phyloP scores from a whole-genome alignment of 2,797 vertebrate species.

The Spinibarbus caldwelli region DNA sequence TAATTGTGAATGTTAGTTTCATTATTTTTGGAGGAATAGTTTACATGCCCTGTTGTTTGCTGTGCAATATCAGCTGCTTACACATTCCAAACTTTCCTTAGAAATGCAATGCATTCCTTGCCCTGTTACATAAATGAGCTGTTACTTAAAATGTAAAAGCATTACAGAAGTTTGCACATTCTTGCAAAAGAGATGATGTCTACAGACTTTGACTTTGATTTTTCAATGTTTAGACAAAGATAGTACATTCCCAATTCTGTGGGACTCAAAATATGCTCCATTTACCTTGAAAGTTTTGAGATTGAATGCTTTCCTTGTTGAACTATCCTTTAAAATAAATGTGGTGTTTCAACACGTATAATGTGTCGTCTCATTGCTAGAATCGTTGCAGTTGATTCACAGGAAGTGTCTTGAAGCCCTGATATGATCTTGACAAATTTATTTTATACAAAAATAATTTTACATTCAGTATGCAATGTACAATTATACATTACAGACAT shows the following conservation, averaged over 20 bases:
- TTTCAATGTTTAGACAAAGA: not conserved
- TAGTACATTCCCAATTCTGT: constrained; percentile 5
- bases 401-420: not conserved
- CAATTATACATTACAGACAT: constrained; percentile 31
- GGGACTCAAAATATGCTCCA: constrained; percentile 19
- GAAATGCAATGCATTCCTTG: not conserved
- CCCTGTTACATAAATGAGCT: constrained; percentile 8
- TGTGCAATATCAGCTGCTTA: not conserved
- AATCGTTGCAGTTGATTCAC: not conserved
- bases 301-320: constrained; percentile 1
- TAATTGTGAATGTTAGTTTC: not conserved
- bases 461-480: constrained; percentile 20
- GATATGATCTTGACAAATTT: not conserved
- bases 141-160: not conserved
- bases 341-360: not conserved
- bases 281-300: not conserved
- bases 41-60: not conserved
- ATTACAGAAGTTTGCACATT: constrained; percentile 6
- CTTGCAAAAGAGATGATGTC: not conserved
- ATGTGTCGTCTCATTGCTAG: not conserved
- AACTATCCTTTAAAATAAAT: constrained; percentile 32
- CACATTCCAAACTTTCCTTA: not conserved
- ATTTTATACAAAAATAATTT: constrained; percentile 49
- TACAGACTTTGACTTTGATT: not conserved
- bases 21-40: not conserved